Conservation (phyloP, 2,113 vertebrate species). For the Oryzias celebensis region DNA sequence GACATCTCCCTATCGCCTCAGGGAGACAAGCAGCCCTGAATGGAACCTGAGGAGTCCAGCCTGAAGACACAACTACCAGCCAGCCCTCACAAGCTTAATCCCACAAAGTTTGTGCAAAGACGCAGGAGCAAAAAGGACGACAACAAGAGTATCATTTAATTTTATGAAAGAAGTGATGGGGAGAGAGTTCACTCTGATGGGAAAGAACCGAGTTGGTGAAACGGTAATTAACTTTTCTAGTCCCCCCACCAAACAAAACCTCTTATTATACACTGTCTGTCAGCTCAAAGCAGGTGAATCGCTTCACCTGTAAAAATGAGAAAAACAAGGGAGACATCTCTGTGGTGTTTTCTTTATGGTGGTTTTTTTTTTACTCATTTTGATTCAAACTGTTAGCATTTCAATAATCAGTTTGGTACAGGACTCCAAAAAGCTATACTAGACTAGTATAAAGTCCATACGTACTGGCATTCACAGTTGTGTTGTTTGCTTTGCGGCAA, state of each 20-base stretch:
- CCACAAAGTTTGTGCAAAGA: slow-evolving; percentile 68
- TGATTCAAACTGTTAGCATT: too few relatives aligned
- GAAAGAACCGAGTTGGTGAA: slow-evolving; percentile 62
- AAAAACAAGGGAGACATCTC: slow-evolving; percentile 40
- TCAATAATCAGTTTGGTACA: too few relatives aligned
- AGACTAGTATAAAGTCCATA: too few relatives aligned
- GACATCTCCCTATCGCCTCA: slow-evolving; percentile 77
- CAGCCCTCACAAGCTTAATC: slow-evolving; percentile 66
- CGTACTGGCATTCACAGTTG: too few relatives aligned
- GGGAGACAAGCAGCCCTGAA: slow-evolving; percentile 61
- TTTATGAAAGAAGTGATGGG: slow-evolving; percentile 51
- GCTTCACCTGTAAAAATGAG: slow-evolving; percentile 36
- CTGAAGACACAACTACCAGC: slow-evolving; percentile 60
- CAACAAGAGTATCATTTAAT: slow-evolving; percentile 66
- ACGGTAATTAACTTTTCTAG: slow-evolving; percentile 71
- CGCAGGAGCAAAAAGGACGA: slow-evolving; percentile 56
- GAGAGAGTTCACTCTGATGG: slow-evolving; percentile 33
- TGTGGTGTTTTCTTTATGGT: slow-evolving; percentile 33
- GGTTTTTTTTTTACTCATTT: neutral
- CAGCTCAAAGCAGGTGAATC: slow-evolving; percentile 49
- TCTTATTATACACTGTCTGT: slow-evolving; percentile 37
- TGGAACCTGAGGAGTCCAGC: slow-evolving; percentile 75
- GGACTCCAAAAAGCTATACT: too few relatives aligned
- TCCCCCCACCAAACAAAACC: slow-evolving; percentile 15
- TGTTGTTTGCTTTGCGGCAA: too few relatives aligned